These are phyloP conservation scores for Liopterus haemorrhoidalis DNA, from an alignment of 2,888 invertebrate species.

Conservation along the genomic window DNA sequence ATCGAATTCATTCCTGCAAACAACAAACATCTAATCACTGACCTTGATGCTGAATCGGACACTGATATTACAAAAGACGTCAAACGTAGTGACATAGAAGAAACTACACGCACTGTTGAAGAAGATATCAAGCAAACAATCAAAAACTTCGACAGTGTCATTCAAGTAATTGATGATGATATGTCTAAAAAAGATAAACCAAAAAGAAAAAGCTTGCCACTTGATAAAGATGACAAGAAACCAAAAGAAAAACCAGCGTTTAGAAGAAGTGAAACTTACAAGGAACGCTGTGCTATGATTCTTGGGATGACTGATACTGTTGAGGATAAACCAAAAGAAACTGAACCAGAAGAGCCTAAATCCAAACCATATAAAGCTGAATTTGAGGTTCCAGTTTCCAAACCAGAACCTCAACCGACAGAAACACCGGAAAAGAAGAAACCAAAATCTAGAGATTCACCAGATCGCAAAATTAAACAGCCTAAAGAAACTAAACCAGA, in stretches of 20 bases:
- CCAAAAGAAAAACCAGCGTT: slow-evolving; percentile 53
- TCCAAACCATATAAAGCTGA: slow-evolving; percentile 18
- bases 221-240: slow-evolving; percentile 24
- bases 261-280: slow-evolving; percentile 64
- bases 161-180: neutral
- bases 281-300: slow-evolving; percentile 65
- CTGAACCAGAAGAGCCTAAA: slow-evolving; percentile 19
- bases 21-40: slow-evolving; percentile 36
- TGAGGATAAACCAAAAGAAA: slow-evolving; percentile 17
- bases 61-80: slow-evolving; percentile 10
- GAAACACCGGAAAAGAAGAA: neutral
- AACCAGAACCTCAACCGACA: neutral
- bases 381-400: neutral
- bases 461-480: neutral
- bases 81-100: slow-evolving; percentile 22
- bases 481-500: neutral
- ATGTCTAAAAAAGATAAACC: neutral
- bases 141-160: slow-evolving; percentile 24
- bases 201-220: slow-evolving; percentile 21
- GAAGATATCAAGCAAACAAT: slow-evolving; percentile 18
- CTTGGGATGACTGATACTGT: slow-evolving; percentile 53
- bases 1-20: slow-evolving; percentile 44
- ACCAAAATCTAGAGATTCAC: neutral
- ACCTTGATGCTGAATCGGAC: slow-evolving; percentile 37
- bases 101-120: slow-evolving; percentile 24